phyloP scores from a whole-genome alignment of 2,888 invertebrate genomes.

The Volucella bombylans region DNA sequence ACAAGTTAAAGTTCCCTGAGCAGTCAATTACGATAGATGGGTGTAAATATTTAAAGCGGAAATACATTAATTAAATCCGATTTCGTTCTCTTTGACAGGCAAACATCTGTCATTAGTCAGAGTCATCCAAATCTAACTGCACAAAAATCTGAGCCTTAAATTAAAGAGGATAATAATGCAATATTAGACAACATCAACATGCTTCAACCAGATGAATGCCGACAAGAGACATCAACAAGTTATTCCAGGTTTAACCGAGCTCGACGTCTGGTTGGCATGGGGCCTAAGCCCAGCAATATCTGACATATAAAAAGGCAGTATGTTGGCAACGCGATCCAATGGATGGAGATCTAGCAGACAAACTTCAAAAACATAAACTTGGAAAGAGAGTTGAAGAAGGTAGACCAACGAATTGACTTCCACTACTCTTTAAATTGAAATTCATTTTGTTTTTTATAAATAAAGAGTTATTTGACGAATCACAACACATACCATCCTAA shows the following conservation, averaged over 20 bases:
- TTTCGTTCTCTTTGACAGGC: not conserved
- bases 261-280: slow-evolving; percentile 1
- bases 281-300: not conserved
- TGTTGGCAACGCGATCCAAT: no score
- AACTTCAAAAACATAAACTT: no score
- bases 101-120: not conserved
- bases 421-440: no score
- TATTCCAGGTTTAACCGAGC: not conserved
- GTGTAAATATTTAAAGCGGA: not conserved
- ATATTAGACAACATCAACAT: not conserved
- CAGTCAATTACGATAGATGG: not conserved
- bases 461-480: no score
- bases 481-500: no score
- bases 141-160: not conserved
- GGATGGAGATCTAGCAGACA: no score
- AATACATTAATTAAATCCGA: not conserved
- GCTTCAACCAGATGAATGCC: no score
- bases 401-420: no score
- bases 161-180: not conserved
- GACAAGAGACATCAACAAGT: not conserved
- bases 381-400: no score
- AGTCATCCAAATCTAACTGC: not conserved
- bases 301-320: no score
- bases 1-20: not conserved
- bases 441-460: no score